phyloP scores from a whole-genome alignment of 2,113 vertebrate genomes.

The Malurus alboscapulatus region DNA sequence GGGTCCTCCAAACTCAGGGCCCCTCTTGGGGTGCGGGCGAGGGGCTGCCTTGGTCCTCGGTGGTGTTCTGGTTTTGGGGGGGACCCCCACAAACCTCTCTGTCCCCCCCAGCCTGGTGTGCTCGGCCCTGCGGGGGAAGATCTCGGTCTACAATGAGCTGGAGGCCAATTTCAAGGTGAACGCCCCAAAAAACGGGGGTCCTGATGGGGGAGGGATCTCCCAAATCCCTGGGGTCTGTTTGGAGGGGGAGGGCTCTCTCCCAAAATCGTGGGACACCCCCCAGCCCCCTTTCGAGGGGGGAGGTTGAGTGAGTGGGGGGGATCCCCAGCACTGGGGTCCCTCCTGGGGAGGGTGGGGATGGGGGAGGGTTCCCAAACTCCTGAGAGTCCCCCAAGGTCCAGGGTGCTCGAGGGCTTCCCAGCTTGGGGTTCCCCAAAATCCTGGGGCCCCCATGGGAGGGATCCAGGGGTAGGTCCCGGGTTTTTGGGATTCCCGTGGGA shows the following conservation, averaged over 20 bases:
- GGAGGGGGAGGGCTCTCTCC: not conserved
- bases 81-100: rapidly evolving
- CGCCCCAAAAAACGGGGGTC: not conserved
- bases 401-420: too few species aligned
- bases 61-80: not conserved
- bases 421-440: not conserved
- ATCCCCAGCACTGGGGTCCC: rapidly evolving
- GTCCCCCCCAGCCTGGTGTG: not conserved
- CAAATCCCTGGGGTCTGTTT: not conserved
- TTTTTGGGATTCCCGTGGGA: not conserved
- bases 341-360: not conserved
- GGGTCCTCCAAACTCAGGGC: too few species aligned
- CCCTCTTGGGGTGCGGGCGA: too few species aligned
- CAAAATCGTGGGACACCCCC: not conserved
- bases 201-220: too few species aligned
- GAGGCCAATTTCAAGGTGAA: not conserved
- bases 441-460: not conserved
- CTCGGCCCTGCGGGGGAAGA: not conserved
- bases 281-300: not conserved
- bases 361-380: not conserved
- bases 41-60: rapidly evolving
- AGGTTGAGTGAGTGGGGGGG: too few species aligned
- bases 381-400: not conserved
- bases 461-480: not conserved
- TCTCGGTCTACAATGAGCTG: not conserved